phyloP scores from a whole-genome alignment of 2,113 vertebrate genomes.

The Synchiropus splendidus region DNA sequence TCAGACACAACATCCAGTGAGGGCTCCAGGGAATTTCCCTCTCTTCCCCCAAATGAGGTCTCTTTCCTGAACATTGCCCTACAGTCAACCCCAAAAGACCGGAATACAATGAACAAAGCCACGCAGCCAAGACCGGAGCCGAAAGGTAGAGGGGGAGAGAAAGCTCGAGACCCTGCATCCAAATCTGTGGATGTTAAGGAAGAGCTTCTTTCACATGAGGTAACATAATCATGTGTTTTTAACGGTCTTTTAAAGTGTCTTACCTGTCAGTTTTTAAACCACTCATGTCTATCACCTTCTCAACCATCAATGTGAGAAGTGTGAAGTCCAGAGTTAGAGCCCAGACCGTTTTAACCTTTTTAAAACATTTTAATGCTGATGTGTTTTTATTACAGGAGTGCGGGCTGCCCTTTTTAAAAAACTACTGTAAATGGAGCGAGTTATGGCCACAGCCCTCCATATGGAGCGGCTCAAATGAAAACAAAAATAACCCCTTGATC shows the following conservation, averaged over 20 bases:
- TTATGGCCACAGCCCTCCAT: too few species aligned
- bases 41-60: slow-evolving; percentile 2
- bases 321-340: slow-evolving; percentile 14
- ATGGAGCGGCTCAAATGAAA: slow-evolving; percentile 8
- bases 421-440: neutral
- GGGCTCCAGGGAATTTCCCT: slow-evolving; percentile 2
- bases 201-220: neutral
- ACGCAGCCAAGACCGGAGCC: neutral
- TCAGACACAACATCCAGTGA: slow-evolving; percentile 1
- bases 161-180: neutral
- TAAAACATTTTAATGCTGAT: neutral
- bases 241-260: neutral
- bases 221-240: neutral
- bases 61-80: neutral
- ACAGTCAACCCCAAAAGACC: slow-evolving; percentile 1
- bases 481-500: slow-evolving; percentile 6
- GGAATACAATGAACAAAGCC: neutral
- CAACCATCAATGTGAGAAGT: slow-evolving; percentile 15
- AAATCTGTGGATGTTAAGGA: neutral
- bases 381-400: slow-evolving; percentile 14
- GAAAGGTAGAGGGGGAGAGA: neutral
- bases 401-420: neutral
- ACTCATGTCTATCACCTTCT: slow-evolving; percentile 7
- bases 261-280: slow-evolving; percentile 3
- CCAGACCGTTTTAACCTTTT: slow-evolving; percentile 8